Evolutionary conservation across 2,797 vertebrate genomes (phyloP).

Genomic region (Pogonophryne albipinna): DNA sequence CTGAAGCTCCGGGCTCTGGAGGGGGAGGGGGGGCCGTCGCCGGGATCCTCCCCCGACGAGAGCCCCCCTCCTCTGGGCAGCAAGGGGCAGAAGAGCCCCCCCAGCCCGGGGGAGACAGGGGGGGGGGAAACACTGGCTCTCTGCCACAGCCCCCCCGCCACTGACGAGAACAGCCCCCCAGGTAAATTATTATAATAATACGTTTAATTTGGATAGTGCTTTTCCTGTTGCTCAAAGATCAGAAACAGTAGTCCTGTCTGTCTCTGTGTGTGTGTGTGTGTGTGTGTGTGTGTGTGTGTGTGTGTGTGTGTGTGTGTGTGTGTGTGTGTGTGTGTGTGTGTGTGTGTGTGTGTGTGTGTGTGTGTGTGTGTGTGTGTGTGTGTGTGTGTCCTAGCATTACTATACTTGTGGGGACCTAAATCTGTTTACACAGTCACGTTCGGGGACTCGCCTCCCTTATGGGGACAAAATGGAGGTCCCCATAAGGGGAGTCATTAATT

Average conservation of each 20-base stretch:
- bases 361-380: too few species aligned
- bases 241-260: not conserved
- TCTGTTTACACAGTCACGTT: too few species aligned
- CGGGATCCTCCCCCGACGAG: conserved; percentile 77
- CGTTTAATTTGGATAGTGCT: too few species aligned
- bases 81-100: conserved; percentile 84
- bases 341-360: too few species aligned
- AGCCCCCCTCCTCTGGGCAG: conserved; percentile 69
- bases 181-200: conserved; percentile 77
- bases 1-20: conserved; percentile 93
- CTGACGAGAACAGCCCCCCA: conserved; percentile 77
- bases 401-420: too few species aligned
- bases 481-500: too few species aligned
- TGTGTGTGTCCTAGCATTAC: too few species aligned
- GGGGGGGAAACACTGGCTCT: conserved; percentile 54
- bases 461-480: too few species aligned
- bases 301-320: too few species aligned
- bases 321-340: too few species aligned
- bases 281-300: not conserved
- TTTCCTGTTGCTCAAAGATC: not conserved
- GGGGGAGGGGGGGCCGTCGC: conserved; percentile 83
- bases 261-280: not conserved
- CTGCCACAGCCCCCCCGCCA: conserved; percentile 52
- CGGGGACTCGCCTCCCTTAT: too few species aligned
- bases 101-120: conserved; percentile 38